A percentile compares a stretch with the other conserved stretches of the same genome.
phyloP scores from a whole-genome alignment of 1,140 invertebrate species.

The Drosophila auraria region DNA sequence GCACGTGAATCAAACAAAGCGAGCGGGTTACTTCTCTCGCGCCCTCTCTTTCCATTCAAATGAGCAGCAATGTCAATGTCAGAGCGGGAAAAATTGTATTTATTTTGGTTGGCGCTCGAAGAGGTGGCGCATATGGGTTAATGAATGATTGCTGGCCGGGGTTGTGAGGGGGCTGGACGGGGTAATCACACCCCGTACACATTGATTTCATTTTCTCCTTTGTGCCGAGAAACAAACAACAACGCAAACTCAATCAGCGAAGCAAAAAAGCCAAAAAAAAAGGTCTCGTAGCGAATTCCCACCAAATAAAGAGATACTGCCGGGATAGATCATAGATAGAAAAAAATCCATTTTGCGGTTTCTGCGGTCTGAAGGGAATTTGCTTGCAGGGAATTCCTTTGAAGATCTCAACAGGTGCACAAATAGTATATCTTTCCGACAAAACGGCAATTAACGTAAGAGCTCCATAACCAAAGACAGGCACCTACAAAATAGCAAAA shows the following conservation, averaged over 20 bases:
- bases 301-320: constrained; percentile 9
- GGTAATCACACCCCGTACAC: constrained; percentile 23
- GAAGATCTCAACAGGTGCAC: constrained; percentile 12
- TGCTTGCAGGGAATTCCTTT: constrained; percentile 17
- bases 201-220: constrained; percentile 22
- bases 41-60: constrained; percentile 23
- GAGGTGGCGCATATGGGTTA: constrained; percentile 45
- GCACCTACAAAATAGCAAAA: neutral
- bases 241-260: constrained; percentile 19
- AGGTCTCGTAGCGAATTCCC: neutral
- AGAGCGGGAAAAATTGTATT: constrained; percentile 17
- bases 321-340: constrained; percentile 16
- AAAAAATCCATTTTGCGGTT: constrained; percentile 25
- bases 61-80: constrained; percentile 50
- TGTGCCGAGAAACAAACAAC: neutral
- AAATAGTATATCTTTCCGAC: constrained; percentile 8
- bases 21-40: neutral
- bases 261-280: constrained; percentile 2
- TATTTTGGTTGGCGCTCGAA: constrained; percentile 23
- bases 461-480: constrained; percentile 25
- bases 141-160: constrained; percentile 35
- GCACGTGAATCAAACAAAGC: constrained; percentile 43
- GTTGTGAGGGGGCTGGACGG: neutral
- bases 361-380: constrained; percentile 5
- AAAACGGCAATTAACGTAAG: constrained; percentile 53